These are phyloP conservation scores for Malurus alboscapulatus DNA, from an alignment of 2,113 vertebrate genomes.

Conservation along the genomic window DNA sequence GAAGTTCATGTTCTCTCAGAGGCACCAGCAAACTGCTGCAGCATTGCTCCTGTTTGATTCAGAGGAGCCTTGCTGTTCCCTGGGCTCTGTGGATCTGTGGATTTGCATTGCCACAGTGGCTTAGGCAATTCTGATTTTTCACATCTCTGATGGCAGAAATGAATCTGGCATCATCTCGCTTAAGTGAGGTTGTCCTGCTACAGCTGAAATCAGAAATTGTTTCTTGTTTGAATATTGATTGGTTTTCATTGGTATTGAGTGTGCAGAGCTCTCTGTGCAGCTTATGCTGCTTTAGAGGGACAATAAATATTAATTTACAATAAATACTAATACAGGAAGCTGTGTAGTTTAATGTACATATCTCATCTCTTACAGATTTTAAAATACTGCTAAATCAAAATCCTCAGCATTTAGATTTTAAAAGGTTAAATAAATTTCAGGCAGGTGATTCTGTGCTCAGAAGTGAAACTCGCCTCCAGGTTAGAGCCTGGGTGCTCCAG, in stretches of 20 bases:
- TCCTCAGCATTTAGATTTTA: background rate
- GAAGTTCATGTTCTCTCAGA: background rate
- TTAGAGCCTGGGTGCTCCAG: background rate
- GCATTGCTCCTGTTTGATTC: background rate
- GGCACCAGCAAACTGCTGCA: background rate
- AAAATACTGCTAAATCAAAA: background rate
- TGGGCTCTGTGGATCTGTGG: background rate
- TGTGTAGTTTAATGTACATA: background rate
- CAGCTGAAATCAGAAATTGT: background rate
- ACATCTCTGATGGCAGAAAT: background rate
- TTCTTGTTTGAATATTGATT: background rate
- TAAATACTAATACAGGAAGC: background rate
- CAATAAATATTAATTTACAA: background rate
- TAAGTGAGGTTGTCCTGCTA: background rate
- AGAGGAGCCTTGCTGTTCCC: background rate
- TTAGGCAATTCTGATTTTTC: background rate
- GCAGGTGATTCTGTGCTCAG: background rate
- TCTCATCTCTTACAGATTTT: background rate
- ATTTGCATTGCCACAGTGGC: background rate
- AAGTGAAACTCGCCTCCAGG: accelerated
- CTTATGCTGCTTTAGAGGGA: background rate
- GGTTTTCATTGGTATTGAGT: background rate
- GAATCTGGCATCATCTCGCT: background rate
- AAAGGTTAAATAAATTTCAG: background rate
- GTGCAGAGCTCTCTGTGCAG: background rate